Evolutionary conservation across 2,888 invertebrate species (phyloP).

Genomic region (Catocala fraxini): DNA sequence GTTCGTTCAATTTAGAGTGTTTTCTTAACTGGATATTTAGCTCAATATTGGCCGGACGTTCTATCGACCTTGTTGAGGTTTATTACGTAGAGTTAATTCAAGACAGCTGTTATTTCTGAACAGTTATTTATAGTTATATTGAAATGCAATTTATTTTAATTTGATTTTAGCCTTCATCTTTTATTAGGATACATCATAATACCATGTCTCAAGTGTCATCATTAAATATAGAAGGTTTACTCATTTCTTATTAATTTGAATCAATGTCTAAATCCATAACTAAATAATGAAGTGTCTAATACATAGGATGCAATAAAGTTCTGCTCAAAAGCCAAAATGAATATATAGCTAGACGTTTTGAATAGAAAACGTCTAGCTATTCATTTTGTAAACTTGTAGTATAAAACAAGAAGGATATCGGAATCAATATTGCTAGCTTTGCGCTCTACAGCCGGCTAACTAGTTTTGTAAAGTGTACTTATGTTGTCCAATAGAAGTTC

Average conservation of each 20-base stretch:
- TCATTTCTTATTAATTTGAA: too few relatives aligned
- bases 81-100: conserved; percentile 3
- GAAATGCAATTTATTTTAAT: neutral
- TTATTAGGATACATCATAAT: too few relatives aligned
- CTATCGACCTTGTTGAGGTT: neutral
- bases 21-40: too few relatives aligned
- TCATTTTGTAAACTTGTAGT: conserved; percentile 12
- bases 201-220: too few relatives aligned
- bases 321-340: neutral
- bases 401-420: conserved; percentile 26
- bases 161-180: too few relatives aligned
- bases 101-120: neutral
- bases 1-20: too few relatives aligned
- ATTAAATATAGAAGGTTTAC: too few relatives aligned
- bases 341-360: neutral
- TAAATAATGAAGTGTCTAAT: too few relatives aligned
- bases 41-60: neutral
- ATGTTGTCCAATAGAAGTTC: conserved; percentile 36
- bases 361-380: too few relatives aligned
- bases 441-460: conserved; percentile 30
- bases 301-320: too few relatives aligned
- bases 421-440: conserved; percentile 46
- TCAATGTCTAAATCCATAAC: too few relatives aligned
- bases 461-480: conserved; percentile 41
- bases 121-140: neutral